These are phyloP conservation scores for Crocallis elinguaria DNA, from an alignment of 2,888 invertebrate species.

Conservation along the genomic window DNA sequence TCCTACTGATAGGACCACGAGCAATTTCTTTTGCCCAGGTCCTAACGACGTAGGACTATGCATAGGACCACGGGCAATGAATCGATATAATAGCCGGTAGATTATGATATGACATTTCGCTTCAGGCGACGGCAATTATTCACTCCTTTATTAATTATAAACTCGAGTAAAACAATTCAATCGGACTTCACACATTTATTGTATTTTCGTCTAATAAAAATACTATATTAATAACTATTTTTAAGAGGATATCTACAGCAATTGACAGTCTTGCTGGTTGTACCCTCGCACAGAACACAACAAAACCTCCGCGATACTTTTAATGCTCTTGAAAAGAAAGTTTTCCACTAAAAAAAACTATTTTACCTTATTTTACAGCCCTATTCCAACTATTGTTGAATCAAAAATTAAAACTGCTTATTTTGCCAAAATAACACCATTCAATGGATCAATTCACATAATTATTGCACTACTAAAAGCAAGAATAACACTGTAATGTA, in stretches of 20 bases:
- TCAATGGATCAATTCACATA: conserved; percentile 63
- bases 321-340: conserved; percentile 45
- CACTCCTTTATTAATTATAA: too few species aligned
- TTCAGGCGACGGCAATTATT: too few species aligned
- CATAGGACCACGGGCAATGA: too few species aligned
- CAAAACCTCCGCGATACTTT: conserved; percentile 61
- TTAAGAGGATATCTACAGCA: conserved; percentile 81
- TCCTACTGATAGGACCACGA: too few species aligned
- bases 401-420: conserved; percentile 40
- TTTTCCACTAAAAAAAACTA: conserved; percentile 61
- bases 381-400: conserved; percentile 61
- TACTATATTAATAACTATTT: conserved; percentile 80
- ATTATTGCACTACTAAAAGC: conserved; percentile 73
- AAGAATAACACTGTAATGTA: conserved; percentile 30
- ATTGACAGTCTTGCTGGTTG: conserved; percentile 83
- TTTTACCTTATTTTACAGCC: conserved; percentile 72
- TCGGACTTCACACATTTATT: conserved; percentile 85
- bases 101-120: too few species aligned
- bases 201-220: conserved; percentile 85
- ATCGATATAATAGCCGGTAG: too few species aligned
- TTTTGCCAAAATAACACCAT: conserved; percentile 65
- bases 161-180: conserved; percentile 45
- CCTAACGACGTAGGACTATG: too few species aligned
- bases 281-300: conserved; percentile 70
- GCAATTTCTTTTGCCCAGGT: too few species aligned